Evolutionary conservation across 1,140 invertebrate genomes (phyloP).

Genomic region (Drosophila pandora): DNA sequence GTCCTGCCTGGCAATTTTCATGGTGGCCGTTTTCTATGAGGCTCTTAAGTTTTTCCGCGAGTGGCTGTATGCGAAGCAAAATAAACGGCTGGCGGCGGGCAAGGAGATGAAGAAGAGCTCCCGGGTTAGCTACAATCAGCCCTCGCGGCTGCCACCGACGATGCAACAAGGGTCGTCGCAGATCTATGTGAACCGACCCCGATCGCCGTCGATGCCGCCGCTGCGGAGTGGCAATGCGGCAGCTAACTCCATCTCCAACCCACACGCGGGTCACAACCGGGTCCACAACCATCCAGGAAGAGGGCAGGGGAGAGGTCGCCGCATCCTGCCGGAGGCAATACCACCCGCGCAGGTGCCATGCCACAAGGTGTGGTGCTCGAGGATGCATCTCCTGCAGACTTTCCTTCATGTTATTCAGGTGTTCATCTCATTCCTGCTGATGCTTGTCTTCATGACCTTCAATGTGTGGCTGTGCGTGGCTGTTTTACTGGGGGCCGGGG

Average conservation of each 20-base stretch:
- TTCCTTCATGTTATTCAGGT: conserved; percentile 95
- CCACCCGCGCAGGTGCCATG: not conserved
- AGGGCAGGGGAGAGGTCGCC: not conserved
- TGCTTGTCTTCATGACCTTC: conserved; percentile 99
- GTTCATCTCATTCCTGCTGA: conserved; percentile 94
- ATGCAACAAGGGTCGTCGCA: not conserved
- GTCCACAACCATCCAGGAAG: not conserved
- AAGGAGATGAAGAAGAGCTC: not conserved
- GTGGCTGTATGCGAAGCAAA: conserved; percentile 31
- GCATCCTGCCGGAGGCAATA: not conserved
- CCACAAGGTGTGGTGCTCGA: not conserved
- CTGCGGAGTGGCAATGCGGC: not conserved
- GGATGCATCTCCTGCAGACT: conserved; percentile 91
- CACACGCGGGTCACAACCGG: too few relatives aligned
- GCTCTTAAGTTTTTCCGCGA: conserved; percentile 55
- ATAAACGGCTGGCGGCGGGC: conserved; percentile 26
- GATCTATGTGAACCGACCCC: conserved; percentile 9
- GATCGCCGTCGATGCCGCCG: conserved; percentile 1
- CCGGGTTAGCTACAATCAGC: not conserved
- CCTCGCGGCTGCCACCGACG: not conserved
- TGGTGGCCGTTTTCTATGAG: conserved; percentile 63
- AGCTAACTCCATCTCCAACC: too few relatives aligned
- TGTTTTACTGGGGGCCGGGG: conserved; percentile 93
- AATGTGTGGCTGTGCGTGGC: conserved; percentile 89
- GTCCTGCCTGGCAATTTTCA: conserved; percentile 55